Evolutionary conservation across 2,888 invertebrate genomes (phyloP).

Genomic region (Timema cristinae): DNA sequence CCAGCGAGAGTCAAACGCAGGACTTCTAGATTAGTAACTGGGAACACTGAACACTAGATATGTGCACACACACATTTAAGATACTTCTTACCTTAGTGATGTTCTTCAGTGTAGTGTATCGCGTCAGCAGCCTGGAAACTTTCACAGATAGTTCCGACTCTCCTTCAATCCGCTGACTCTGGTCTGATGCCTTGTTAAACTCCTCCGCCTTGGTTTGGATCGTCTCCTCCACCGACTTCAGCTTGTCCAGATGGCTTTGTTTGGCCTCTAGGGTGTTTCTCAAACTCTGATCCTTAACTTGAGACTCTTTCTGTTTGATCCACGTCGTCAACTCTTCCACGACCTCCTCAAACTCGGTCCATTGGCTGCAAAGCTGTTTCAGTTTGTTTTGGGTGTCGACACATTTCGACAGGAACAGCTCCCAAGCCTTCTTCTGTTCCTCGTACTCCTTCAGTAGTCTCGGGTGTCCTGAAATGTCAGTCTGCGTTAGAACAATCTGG

Average conservation of each 20-base stretch:
- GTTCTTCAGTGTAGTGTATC: conserved; percentile 78
- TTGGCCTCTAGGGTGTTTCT: conserved; percentile 83
- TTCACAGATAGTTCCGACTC: conserved; percentile 71
- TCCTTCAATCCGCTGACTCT: conserved; percentile 66
- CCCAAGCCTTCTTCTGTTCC: conserved; percentile 70
- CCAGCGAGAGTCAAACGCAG: no score
- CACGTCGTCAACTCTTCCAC: conserved; percentile 76
- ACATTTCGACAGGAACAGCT: conserved; percentile 67
- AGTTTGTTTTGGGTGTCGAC: conserved; percentile 66
- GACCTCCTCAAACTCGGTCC: conserved; percentile 74
- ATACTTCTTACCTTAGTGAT: conserved; percentile 55
- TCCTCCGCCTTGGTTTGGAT: conserved; percentile 63
- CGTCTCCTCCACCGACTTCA: conserved; percentile 67
- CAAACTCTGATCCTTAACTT: conserved; percentile 83
- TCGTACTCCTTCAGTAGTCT: conserved; percentile 68
- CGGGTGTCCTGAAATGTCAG: conserved; percentile 72
- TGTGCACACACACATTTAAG: no score
- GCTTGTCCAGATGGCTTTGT: conserved; percentile 68
- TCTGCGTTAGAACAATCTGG: conserved; percentile 68
- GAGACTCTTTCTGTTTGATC: conserved; percentile 79
- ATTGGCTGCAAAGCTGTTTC: conserved; percentile 70
- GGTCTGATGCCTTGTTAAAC: conserved; percentile 63
- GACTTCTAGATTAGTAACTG: no score
- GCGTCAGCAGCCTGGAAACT: conserved; percentile 72
- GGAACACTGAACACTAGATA: no score